Percentiles rank a stretch among this genome's conserved stretches.
These are phyloP conservation scores for Campylomormyrus tamandua DNA, from an alignment of 2,113 vertebrate genomes.

Conservation along the genomic window DNA sequence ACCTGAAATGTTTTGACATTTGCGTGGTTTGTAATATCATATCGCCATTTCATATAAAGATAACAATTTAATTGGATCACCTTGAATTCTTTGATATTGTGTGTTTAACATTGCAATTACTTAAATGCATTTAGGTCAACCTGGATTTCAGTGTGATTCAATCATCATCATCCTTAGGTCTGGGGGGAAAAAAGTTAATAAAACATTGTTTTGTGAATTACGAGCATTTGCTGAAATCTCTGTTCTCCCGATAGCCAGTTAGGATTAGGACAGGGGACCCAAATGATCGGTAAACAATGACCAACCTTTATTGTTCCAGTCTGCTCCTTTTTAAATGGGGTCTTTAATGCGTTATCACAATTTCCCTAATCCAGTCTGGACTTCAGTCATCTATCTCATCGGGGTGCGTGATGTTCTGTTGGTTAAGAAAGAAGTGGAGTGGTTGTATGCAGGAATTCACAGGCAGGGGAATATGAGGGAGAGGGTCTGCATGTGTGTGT, in stretches of 20 bases:
- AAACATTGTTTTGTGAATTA: background rate
- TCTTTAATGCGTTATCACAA: background rate
- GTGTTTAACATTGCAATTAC: background rate
- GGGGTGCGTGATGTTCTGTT: background rate
- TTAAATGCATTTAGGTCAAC: background rate
- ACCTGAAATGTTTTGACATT: background rate
- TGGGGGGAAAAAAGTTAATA: background rate
- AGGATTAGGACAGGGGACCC: background rate
- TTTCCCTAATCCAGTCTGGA: background rate
- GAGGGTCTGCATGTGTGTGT: conserved; percentile 15
- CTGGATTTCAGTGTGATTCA: background rate
- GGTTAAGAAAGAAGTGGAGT: conserved; percentile 9
- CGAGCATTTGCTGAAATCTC: background rate
- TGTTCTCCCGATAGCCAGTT: background rate
- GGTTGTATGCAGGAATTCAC: conserved; percentile 36
- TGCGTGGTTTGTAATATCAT: background rate
- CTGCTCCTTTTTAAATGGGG: background rate
- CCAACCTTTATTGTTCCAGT: background rate
- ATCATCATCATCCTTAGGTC: background rate
- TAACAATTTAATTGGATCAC: background rate
- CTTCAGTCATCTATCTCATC: background rate
- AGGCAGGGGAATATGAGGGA: background rate
- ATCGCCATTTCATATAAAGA: background rate
- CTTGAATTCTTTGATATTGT: background rate
- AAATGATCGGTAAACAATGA: background rate